These are phyloP conservation scores for Clarias batrachus DNA, from an alignment of 2,113 vertebrate genomes.

Conservation along the genomic window DNA sequence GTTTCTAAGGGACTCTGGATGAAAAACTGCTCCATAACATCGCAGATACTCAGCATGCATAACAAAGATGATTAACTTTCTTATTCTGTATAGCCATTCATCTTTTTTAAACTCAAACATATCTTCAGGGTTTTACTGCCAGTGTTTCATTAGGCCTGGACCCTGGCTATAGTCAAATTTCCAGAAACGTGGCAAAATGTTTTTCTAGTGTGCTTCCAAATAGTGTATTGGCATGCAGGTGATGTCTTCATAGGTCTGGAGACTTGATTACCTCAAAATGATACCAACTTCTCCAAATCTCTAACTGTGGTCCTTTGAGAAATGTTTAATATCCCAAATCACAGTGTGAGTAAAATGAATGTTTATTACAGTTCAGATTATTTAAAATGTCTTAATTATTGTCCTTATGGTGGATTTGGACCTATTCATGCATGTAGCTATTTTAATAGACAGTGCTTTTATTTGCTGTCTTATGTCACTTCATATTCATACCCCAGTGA, in stretches of 20 bases:
- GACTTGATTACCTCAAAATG: not conserved
- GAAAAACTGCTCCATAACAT: not conserved
- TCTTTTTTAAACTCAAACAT: not conserved
- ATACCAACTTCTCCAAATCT: not conserved
- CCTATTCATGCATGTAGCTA: not conserved
- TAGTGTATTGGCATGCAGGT: not conserved
- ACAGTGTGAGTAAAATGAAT: not conserved
- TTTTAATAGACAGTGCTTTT: not conserved
- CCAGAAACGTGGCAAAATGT: not conserved
- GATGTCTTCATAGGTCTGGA: not conserved
- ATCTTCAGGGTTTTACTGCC: not conserved
- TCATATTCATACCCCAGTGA: not conserved
- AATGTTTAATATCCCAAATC: not conserved
- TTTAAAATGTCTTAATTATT: not conserved
- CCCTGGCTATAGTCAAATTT: not conserved
- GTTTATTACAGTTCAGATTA: not conserved
- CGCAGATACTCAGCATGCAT: not conserved
- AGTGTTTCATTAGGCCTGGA: not conserved
- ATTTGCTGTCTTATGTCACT: not conserved
- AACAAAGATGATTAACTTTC: not conserved
- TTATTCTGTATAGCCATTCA: not conserved
- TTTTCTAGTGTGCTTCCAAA: not conserved
- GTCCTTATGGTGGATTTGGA: not conserved
- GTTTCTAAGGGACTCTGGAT: not conserved
- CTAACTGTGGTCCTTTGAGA: not conserved